Percentiles rank a stretch among this genome's conserved stretches.
Evolutionary conservation across 2,888 invertebrate species (phyloP).

Genomic region (Orthosia gracilis): DNA sequence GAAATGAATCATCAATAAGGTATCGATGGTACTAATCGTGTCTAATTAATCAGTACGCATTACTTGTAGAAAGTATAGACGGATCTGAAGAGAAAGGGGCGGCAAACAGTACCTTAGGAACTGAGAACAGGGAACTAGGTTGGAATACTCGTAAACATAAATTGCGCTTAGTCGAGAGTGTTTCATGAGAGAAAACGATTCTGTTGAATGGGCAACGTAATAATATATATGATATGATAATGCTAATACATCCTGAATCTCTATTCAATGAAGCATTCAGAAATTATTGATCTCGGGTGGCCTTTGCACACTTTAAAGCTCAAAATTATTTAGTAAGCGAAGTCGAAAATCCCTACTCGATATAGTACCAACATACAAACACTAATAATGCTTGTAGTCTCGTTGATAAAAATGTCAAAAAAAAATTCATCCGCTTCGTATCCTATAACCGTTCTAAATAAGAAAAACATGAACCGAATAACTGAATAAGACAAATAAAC

Average conservation of each 20-base stretch:
- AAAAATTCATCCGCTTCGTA: conserved; percentile 1
- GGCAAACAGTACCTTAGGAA: conserved; percentile 71
- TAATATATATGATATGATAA: conserved; percentile 36
- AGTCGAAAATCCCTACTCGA: background rate
- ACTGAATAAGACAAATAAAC: conserved; percentile 29
- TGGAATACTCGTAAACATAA: conserved; percentile 63
- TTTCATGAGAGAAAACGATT: conserved; percentile 62
- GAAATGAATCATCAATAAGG: conserved; percentile 76
- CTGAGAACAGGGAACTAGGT: conserved; percentile 59
- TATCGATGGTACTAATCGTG: conserved; percentile 84
- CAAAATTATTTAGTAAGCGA: background rate
- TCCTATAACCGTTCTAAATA: background rate
- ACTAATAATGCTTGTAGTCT: background rate
- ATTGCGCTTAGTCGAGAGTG: conserved; percentile 54
- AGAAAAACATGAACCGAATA: conserved; percentile 14
- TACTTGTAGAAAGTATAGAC: conserved; percentile 84
- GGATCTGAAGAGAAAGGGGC: conserved; percentile 86
- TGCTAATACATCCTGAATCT: conserved; percentile 8
- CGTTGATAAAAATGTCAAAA: background rate
- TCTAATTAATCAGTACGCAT: conserved; percentile 89
- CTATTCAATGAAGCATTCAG: conserved; percentile 3
- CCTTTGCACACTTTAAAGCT: background rate
- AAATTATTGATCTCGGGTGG: conserved; percentile 6
- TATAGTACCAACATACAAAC: background rate
- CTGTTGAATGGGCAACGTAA: conserved; percentile 33